These are phyloP conservation scores for Temnopleurus reevesii DNA, from an alignment of 53 echinoderm and acorn worm species.

Conservation along the genomic window DNA sequence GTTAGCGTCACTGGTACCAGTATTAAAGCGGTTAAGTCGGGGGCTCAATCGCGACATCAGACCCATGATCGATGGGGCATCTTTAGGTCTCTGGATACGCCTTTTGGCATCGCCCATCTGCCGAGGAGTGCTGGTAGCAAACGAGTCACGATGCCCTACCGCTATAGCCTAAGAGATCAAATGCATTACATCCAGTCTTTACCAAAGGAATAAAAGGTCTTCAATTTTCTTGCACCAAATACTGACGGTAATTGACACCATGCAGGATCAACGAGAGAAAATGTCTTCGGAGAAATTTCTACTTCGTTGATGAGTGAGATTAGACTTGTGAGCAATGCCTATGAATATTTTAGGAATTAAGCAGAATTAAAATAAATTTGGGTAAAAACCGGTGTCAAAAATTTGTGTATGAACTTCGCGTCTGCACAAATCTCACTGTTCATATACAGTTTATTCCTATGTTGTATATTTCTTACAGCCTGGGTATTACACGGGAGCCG, in stretches of 20 bases:
- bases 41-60: conserved; percentile 22
- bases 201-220: not conserved
- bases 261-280: too few species aligned
- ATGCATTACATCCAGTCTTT: not conserved
- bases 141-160: not conserved
- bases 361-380: not conserved
- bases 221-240: not conserved
- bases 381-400: too few species aligned
- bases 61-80: conserved; percentile 25
- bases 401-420: too few species aligned
- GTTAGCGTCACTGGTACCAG: conserved; percentile 43
- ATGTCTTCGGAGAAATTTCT: too few species aligned
- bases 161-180: not conserved
- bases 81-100: not conserved
- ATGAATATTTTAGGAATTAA: conserved; percentile 47
- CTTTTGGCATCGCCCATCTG: conserved; percentile 1
- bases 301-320: conserved; percentile 13
- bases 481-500: too few species aligned
- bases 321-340: not conserved
- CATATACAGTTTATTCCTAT: too few species aligned
- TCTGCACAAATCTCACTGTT: too few species aligned
- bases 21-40: not conserved
- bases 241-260: too few species aligned
- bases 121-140: not conserved
- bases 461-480: too few species aligned